Percentiles rank a stretch among this genome's conserved stretches.
These are phyloP conservation scores for Cydia fagiglandana DNA, from an alignment of 1,140 invertebrate species.

Conservation along the genomic window DNA sequence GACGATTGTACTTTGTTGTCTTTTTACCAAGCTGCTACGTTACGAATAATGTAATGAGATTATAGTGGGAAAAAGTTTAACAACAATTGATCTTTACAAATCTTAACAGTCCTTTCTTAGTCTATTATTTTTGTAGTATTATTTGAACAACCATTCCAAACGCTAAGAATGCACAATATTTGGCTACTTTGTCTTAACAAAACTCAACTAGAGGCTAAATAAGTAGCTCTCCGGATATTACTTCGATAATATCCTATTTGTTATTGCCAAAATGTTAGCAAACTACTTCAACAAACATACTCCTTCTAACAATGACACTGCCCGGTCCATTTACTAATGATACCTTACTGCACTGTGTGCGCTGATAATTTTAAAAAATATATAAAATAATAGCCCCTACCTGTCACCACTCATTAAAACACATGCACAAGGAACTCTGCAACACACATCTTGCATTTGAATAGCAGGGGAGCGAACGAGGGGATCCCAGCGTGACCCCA, in stretches of 20 bases:
- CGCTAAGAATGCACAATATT: neutral
- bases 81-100: too few relatives aligned
- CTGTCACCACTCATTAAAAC: neutral
- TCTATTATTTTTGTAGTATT: too few relatives aligned
- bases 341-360: too few relatives aligned
- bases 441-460: conserved; percentile 22
- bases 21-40: too few relatives aligned
- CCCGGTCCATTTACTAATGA: too few relatives aligned
- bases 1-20: too few relatives aligned
- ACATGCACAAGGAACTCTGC: conserved; percentile 14
- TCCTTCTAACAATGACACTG: too few relatives aligned
- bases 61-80: too few relatives aligned
- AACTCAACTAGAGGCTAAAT: neutral
- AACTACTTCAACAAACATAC: neutral
- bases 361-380: too few relatives aligned
- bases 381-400: neutral
- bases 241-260: neutral
- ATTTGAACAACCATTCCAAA: neutral
- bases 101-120: too few relatives aligned
- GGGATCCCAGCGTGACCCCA: conserved; percentile 21
- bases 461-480: conserved; percentile 22
- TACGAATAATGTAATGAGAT: too few relatives aligned
- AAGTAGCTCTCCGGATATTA: neutral
- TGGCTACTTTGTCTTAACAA: neutral
- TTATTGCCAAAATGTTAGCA: neutral